Evolutionary conservation across 2,113 vertebrate species (phyloP), one percentile per base, ranked within the genome.

Genomic region (Pachycephala philippinensis): DNA sequence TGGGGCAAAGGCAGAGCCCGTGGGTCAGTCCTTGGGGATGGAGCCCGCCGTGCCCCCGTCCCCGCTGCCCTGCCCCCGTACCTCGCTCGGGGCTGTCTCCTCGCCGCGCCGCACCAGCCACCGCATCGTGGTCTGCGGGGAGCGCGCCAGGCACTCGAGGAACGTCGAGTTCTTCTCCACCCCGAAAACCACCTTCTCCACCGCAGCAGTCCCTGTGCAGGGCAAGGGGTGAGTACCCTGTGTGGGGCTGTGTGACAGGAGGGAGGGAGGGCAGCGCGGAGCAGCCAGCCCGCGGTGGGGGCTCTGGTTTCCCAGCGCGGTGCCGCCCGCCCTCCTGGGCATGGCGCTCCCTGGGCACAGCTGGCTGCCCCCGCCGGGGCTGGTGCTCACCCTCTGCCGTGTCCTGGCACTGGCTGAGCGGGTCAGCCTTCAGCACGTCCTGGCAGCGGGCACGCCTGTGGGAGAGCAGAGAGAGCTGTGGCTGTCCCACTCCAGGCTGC

Each of bases 91-190:
- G 11, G 53, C 87, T 2, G 15, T 90, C 28, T 90, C 95, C 49
- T 66, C 90, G 11, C 93, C 20, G 2, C 39, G 93, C 95, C 75
- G 95, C 82, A 95, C 63, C 42, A 97, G 97, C 99, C 99, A 99
- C 30, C 92, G 95, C n/a, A 98, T 13, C 4, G 95, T 83, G 0
- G 97, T 97, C 97, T 98, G 98, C 0, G 97, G 95, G 5, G 98
- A 98, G 30, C 71, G 96, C 2, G 98, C 84, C 19, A 92, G 54
- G 57, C 99, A 99, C 95, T 99, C 98, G 17, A 99, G 97, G 95
- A 99, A 99, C 18, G 98, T 98, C 17, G 99, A 95, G 93, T 99
- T 99, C 30, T 98, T 98, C 91, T 99, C 98, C 52, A 99, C 98
- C 1, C 98, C 99, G 23, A 98, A 99, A 56, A 98, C 87, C 40